Conservation (phyloP, 2,797 vertebrate species). For the Octomys mimax region DNA sequence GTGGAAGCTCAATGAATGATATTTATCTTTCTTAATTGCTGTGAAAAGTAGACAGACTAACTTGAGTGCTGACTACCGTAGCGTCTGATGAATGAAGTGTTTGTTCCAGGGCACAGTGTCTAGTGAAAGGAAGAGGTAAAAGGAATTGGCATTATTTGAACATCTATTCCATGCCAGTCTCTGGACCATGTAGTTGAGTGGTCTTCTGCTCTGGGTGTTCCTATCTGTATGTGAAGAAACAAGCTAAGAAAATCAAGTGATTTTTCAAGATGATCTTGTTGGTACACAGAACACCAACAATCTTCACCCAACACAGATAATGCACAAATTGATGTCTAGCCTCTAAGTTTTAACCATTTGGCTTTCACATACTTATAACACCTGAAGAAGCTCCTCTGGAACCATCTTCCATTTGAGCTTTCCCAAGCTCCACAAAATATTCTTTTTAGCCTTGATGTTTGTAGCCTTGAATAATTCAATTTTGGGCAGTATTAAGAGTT, state of each 20-base stretch:
- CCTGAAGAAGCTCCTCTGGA: not conserved
- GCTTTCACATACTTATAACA: not conserved
- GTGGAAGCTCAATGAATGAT: conserved; percentile 46
- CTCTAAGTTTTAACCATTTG: not conserved
- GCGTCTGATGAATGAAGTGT: not conserved
- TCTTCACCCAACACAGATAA: not conserved
- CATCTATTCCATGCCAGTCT: not conserved
- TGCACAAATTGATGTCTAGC: not conserved
- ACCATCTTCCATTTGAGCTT: not conserved
- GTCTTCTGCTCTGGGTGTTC: not conserved
- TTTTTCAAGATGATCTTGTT: not conserved
- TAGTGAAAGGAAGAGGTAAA: not conserved
- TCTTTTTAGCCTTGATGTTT: not conserved
- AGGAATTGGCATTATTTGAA: not conserved
- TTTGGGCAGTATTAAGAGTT: not conserved
- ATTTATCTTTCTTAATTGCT: conserved; percentile 35
- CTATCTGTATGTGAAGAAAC: not conserved
- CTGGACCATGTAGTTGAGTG: not conserved
- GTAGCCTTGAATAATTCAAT: not conserved
- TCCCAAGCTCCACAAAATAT: not conserved
- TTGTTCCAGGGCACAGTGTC: not conserved
- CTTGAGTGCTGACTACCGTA: not conserved
- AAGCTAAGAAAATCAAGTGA: not conserved
- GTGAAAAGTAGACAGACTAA: not conserved
- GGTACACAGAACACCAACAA: not conserved